These are phyloP conservation scores for Cosmia pyralina DNA, from an alignment of 2,888 invertebrate genomes.

Conservation along the genomic window DNA sequence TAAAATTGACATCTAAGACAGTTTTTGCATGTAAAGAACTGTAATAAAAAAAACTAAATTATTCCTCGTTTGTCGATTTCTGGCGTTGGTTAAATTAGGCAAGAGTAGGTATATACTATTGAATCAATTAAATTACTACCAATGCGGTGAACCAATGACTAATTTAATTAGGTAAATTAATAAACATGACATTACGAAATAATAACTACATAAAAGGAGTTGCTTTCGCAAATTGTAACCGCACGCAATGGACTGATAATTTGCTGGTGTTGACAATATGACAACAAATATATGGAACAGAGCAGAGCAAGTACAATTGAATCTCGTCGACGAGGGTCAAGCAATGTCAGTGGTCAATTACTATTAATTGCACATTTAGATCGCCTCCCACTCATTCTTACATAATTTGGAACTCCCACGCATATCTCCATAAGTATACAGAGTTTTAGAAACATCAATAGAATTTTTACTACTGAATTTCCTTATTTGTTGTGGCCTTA, in stretches of 20 bases:
- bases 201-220: not conserved
- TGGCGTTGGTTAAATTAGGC: not conserved
- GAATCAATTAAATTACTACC: not conserved
- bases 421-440: not conserved
- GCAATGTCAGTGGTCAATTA: slow-evolving; percentile 31
- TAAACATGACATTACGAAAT: slow-evolving; percentile 1
- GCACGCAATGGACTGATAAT: not conserved
- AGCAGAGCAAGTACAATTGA: slow-evolving; percentile 31
- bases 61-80: not conserved
- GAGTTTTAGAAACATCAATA: slow-evolving; percentile 5
- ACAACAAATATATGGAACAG: not conserved
- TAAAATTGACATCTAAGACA: no score
- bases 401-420: slow-evolving; percentile 30
- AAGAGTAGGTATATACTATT: no score
- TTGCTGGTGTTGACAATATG: not conserved
- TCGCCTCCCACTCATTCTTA: slow-evolving; percentile 23
- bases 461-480: slow-evolving; percentile 5
- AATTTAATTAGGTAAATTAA: not conserved
- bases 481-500: slow-evolving; percentile 9
- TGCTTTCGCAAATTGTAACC: slow-evolving; percentile 7
- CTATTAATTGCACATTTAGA: slow-evolving; percentile 2
- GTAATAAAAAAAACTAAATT: not conserved
- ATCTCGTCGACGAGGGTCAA: slow-evolving; percentile 44
- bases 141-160: slow-evolving; percentile 8
- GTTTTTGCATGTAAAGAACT: no score